Evolutionary conservation across 2,113 vertebrate species (phyloP), one percentile per base, ranked within the genome.

Genomic region (Naja naja): DNA sequence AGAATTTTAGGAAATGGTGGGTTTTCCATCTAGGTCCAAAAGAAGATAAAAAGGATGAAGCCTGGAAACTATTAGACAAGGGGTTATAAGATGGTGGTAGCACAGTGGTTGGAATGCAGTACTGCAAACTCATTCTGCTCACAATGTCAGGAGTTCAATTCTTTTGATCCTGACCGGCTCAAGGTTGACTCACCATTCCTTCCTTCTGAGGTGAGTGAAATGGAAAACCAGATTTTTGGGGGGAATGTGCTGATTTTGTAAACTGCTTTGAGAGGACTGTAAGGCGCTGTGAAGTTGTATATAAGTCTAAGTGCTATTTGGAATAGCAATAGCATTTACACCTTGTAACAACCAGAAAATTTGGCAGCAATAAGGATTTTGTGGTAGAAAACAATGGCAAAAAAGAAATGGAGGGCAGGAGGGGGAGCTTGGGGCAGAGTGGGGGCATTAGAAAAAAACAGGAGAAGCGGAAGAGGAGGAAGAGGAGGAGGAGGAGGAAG

Each of bases 341-440:
- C 81, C 69, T 91, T 93, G 81, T 90, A 92, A 93, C 81, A 91
- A 90, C 85, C 64, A 93, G 94, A 91, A 93, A 91, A 91, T 94
- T 94, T 94, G 95, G 92, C 87, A 89, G 93, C 94, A 20, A 92
- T 87, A 85, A 88, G 34, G 88, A 55, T 49, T 58, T 64, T 8
- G 87, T 94, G 90, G 90, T 90, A 94, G 74, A 92, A 92, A 91
- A 53, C 23, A 54, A 89, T 74, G 90, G 58, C 86, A 11, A 58
- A 30, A 64, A 52, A 34, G 16, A 88, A 64, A 27, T 27, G 1
- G 14, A 49, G 22, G 2, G 49, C 1, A 5, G 95, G 94, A 94
- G 91, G n/a, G n/a, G n/a, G 10, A 11, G 39, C n/a, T n/a, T 11
- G 58, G 94, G 92, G 94, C 55, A 89, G 89, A 16, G 47, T n/a